Base-by-base conservation (phyloP, 2,888 invertebrate genomes). In the Globia sparganii region DNA sequence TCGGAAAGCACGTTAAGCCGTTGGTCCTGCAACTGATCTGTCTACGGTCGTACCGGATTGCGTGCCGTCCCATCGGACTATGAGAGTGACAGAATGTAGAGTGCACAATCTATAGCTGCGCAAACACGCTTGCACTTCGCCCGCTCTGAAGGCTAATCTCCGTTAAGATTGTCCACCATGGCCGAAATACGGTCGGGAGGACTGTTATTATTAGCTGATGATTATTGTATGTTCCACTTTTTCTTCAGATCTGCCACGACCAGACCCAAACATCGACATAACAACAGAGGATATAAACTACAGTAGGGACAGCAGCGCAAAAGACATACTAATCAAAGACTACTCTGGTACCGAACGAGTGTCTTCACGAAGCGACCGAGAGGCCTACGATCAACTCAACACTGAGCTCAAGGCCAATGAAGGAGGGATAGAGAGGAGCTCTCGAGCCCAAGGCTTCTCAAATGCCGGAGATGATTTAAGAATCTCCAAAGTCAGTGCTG, bases 381-480 rank as follows among this genome's bases (percentile, higher is more conserved):
- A 25, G 13, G 0, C 25, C 25, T 61, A 13, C 3, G 8, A 25
- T 18, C 34, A 49, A 13, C 0, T 18, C 4, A 49, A 59, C 11
- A 70, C 46, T 2, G 40, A 43, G 9, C 4, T 37, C 1, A 28
- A 13, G 0, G 37, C 28, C 0, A 13, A 71, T 28, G 13, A 11
- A 4, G 8, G 1, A 3, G 49, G 49, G 0, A 46, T 0, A 15
- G 18, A 37, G 15, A n/a, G 18, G 0, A 34, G 5, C 1, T 1
- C 0, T 0, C 3, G 1, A 2, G 28, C 3, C 0, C 46, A 18
- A 15, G 21, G n/a, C 0, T 13, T 4, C 37, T 37, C 46, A 0
- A 15, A 37, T 6, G 37, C 46, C 4, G 9, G 4, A 28, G n/a
- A 21, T 1, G 1, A 15, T 37, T 0, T 28, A 0, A 15, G 3